Evolutionary conservation across 2,888 invertebrate genomes (phyloP).

Genomic region (Tipula helvola): DNA sequence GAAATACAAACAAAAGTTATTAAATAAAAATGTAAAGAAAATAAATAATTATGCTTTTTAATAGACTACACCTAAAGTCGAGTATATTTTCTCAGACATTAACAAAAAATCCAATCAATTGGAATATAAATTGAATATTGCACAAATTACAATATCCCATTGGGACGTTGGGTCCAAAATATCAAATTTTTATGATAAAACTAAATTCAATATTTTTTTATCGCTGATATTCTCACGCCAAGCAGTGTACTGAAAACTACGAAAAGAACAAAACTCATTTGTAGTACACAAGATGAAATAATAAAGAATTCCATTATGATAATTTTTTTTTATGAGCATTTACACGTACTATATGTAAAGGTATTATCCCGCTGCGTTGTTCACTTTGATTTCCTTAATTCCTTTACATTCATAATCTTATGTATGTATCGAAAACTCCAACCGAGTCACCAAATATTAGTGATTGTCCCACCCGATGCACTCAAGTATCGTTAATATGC

Average conservation of each 20-base stretch:
- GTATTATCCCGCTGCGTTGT: conserved; percentile 7
- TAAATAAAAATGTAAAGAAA: too few species aligned
- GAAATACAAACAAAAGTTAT: too few species aligned
- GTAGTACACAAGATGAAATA: not conserved
- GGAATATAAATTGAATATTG: not conserved
- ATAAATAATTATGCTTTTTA: too few species aligned
- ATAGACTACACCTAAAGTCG: not conserved
- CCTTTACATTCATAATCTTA: not conserved
- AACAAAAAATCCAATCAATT: not conserved
- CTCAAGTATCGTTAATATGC: not conserved
- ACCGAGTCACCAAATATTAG: not conserved
- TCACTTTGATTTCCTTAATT: conserved; percentile 8
- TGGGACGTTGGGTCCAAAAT: not conserved
- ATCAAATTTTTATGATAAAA: too few species aligned
- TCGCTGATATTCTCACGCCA: not conserved
- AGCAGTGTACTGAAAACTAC: not conserved
- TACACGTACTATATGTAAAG: not conserved
- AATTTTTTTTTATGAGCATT: not conserved
- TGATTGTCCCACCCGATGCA: conserved; percentile 7
- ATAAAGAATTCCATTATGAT: not conserved
- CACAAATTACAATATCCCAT: not conserved
- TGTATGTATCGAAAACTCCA: conserved; percentile 6
- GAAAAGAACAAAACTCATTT: not conserved
- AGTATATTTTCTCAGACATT: not conserved
- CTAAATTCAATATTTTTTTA: not conserved